Base-by-base conservation (phyloP, 2,797 vertebrate species). In the Thaleichthys pacificus region DNA sequence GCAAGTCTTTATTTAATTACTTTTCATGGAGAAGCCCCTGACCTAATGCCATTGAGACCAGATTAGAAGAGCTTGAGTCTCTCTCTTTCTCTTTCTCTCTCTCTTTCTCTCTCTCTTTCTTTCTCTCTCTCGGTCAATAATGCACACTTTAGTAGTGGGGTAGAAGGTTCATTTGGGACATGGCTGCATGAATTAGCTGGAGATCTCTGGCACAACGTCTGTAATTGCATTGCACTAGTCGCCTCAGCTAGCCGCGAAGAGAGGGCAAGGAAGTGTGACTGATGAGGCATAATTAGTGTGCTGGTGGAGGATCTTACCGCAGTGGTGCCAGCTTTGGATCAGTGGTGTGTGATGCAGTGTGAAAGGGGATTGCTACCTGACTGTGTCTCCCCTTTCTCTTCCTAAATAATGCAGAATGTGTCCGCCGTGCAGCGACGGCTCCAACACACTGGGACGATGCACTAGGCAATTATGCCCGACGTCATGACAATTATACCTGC, bases 321-420 rank as follows among this genome's bases (percentile, higher is more conserved):
- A 8, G 67, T 21, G 73, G 61, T 75, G 74, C 78, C 66, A 66
- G 71, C 32, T 62, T 61, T 22, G 72, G 78, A 86, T 80, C 79
- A 82, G 75, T 69, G 71, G 57, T 76, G 66, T 67, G 73, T 82
- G 82, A 86, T 86, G 79, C 73, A 73, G 73, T 84, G 82, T 82
- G 73, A 84, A 78, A 82, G 77, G 74, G 68, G 63, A 75, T 79
- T 66, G 77, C 77, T 84, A 86, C 79, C 77, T 82, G 74, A 71
- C 77, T 78, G 73, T 57, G 73, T 69, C 65, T 71, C 82, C 66
- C 76, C 72, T 81, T 65, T 71, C 71, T 73, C 76, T 84, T 74
- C 75, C n/a, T 92, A 91, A 93, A 92, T 93, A 91, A 93, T 92
- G 88, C 89, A 93, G 80, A 35, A 76, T 80, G 77, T 71, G 71